A percentile compares a stretch with the other conserved stretches of the same genome.
Conservation (phyloP, 1,140 invertebrate species). For the Zaprionus tsacasi region DNA sequence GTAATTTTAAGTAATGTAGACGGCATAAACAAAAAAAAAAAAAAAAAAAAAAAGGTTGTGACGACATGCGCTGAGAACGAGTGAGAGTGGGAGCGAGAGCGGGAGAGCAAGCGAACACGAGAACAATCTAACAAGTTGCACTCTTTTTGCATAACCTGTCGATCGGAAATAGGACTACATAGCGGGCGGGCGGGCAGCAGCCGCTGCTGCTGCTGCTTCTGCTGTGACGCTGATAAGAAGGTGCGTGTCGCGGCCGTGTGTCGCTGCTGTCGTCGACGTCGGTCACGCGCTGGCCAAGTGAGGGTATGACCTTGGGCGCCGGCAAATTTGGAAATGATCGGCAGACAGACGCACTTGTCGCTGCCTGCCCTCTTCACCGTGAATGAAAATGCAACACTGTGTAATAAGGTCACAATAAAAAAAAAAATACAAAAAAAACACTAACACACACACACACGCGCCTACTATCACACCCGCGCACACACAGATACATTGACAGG, state of each 20-base stretch:
- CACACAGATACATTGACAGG: conserved; percentile 6
- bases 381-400: conserved; percentile 62
- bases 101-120: background rate
- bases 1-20: background rate
- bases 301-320: conserved; percentile 41
- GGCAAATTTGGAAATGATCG: conserved; percentile 22
- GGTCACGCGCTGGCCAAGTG: conserved; percentile 33
- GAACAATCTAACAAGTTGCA: background rate
- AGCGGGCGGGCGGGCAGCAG: too few relatives aligned
- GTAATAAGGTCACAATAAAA: conserved; percentile 36
- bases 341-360: background rate
- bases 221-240: conserved; percentile 31
- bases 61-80: background rate
- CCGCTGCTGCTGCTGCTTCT: background rate
- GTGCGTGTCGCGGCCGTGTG: conserved; percentile 25
- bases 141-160: conserved; percentile 41
- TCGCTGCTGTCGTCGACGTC: conserved; percentile 30
- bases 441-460: conserved; percentile 15
- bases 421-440: conserved; percentile 5
- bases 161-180: conserved; percentile 1
- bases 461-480: background rate
- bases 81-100: conserved; percentile 2
- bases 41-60: background rate
- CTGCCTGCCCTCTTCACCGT: too few relatives aligned
- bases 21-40: background rate